Evolutionary conservation across 2,888 invertebrate genomes (phyloP), one percentile per base, ranked within the genome.

Genomic region (Chorisops tibialis): DNA sequence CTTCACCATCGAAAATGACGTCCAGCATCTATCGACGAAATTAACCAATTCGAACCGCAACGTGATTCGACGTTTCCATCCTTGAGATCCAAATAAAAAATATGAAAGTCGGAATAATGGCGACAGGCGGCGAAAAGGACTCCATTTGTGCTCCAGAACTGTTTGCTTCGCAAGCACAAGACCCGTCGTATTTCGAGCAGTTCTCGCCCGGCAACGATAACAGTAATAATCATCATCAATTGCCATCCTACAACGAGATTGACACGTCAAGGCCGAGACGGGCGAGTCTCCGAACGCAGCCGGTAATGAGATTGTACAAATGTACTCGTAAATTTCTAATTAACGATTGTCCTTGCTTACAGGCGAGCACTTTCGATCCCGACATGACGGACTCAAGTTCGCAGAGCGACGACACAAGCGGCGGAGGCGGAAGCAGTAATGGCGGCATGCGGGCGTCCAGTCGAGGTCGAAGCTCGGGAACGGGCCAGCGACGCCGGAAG

Each of bases 401-500:
- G 52, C 77, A 78, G 68, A 78, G 78, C 67, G 78, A 78, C 67
- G 78, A 78, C 63, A 77, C 77, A 7, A 77, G 78, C 61, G 77
- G 77, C 24, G 77, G 77, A 6, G 77, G 78, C 7, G 75, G 75
- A 35, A 65, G 65, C 22, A 64, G 67, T 43, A 63, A 65, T 37
- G 62, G 61, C 12, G 65, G 65, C 1, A 61, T 50, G 22, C 52
- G 67, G 49, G 64, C 62, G 19, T 63, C 66, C 11, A 60, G 59
- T 12, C 50, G 59, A 38, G 62, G 58, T 16, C 58, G 66, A 45
- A 66, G 61, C 30, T 62, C 65, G 14, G 52, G 48, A 14, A 22
- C 58, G 47, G 67, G 75, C 62, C 73, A 79, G 41, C 80, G 79
- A 61, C 78, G 87, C n/a, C 80, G 88, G 69, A 83, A 90, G 68